Evolutionary conservation across 2,888 invertebrate genomes (phyloP).

Genomic region (Trachelus troglodyta): DNA sequence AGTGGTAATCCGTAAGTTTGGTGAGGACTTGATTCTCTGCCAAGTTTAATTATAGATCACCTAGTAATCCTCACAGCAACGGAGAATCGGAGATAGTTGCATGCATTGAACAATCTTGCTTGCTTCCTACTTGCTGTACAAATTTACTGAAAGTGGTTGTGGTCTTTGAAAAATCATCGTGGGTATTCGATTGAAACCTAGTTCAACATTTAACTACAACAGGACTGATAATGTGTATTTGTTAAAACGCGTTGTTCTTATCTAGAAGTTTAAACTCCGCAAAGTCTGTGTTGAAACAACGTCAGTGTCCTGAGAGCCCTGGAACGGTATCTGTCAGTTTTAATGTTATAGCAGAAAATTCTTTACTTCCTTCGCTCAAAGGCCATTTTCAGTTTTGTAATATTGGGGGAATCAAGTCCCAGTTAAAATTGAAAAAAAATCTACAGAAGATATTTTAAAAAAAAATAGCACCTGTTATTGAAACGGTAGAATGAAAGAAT

Average conservation of each 20-base stretch:
- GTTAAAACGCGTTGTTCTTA: not conserved
- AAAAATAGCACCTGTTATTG: not conserved
- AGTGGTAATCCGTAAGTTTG: slow-evolving; percentile 37
- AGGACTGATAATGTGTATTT: not conserved
- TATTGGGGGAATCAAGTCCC: not conserved
- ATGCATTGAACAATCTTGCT: slow-evolving; percentile 24
- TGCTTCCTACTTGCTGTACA: slow-evolving; percentile 1
- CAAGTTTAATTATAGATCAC: slow-evolving; percentile 52
- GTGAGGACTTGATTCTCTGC: slow-evolving; percentile 42
- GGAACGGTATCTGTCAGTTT: not conserved
- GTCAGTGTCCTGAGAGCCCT: not conserved
- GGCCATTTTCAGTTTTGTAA: not conserved
- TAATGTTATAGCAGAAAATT: not conserved
- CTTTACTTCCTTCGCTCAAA: not conserved
- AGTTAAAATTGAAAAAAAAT: not conserved
- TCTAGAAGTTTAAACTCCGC: not conserved
- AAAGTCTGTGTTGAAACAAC: not conserved
- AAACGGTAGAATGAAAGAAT: not conserved
- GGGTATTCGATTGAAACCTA: not conserved
- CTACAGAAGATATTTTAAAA: not conserved
- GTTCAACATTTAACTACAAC: not conserved
- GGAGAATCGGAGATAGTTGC: slow-evolving; percentile 34
- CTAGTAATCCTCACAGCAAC: slow-evolving; percentile 42
- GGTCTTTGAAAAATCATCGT: not conserved
- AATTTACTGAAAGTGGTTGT: not conserved